These are phyloP conservation scores for Trachops cirrhosus DNA, from an alignment of 2,797 vertebrate species.

Conservation along the genomic window DNA sequence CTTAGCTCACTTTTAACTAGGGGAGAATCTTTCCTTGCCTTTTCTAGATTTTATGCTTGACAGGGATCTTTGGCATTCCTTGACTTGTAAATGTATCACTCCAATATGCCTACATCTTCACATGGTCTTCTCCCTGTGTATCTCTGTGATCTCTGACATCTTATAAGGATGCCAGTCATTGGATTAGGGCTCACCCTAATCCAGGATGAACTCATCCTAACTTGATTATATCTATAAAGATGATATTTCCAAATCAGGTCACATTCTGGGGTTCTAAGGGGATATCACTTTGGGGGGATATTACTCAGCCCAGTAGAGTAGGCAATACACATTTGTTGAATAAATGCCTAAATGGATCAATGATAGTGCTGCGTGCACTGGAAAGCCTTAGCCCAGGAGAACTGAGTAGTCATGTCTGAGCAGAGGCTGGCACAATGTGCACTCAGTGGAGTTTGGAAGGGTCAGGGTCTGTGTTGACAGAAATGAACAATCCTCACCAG, in stretches of 20 bases:
- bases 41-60: not conserved
- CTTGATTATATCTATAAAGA: not conserved
- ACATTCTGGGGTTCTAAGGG: not conserved
- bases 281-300: not conserved
- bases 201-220: not conserved
- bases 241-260: not conserved
- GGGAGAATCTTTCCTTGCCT: not conserved
- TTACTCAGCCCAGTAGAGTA: not conserved
- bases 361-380: accelerated
- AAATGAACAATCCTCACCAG: conserved; percentile 28
- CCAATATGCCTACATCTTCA: accelerated
- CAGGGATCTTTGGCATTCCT: not conserved
- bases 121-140: accelerated
- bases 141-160: not conserved
- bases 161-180: not conserved
- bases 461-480: not conserved
- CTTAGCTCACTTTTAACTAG: not conserved
- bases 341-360: not conserved
- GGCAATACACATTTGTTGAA: not conserved
- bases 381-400: not conserved
- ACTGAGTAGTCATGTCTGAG: accelerated
- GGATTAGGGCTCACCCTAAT: not conserved
- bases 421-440: accelerated
- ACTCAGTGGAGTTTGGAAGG: not conserved
- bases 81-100: accelerated